Evolutionary conservation across 30 jellyfish, hydroid and myxozoan genomes (phyloP), one percentile per base, ranked within the genome.

Genomic region (Cassiopea andromeda): DNA sequence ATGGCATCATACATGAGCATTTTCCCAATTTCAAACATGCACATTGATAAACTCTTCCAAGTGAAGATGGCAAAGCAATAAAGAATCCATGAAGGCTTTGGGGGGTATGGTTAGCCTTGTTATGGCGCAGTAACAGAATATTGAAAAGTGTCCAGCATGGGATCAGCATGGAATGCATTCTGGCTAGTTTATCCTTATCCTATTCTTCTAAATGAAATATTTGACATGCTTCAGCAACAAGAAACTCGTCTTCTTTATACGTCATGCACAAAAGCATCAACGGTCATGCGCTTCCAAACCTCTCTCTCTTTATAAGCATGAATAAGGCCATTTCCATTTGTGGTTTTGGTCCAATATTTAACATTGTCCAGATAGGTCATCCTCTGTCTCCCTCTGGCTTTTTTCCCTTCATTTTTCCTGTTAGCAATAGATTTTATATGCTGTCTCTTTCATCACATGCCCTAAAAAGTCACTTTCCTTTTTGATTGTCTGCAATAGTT

Each of bases 381-480:
- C 74, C 86, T 84, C 86, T 82, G 90, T 82, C 90, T 64, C 82
- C 81, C 82, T 82, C 72, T 82, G 48, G 83, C 90, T 27, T 70
- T 48, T 84, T 73, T 84, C 12, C 86, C 92, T 49, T 84, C 85
- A 48, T 54, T 84, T 84, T 84, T 84, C 92, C 85, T 49, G 77
- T 58, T 48, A 54, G 90, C 81, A 83, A 81, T 67, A 60, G 92
- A 60, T 84, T 84, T 60, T 84, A 85, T 84, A 84, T 54, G 92
- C 77, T 44, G 72, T 60, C 68, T 70, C 77, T 57, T 81, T 57
- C 81, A 81, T 54, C 64, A 81, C 79, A 76, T 85, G 87, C 78
- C 70, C 87, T 85, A 44, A 85, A 75, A 73, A 75, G 93, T 85
- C 81, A 84, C 54, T 84, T 68, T 84, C 77, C 92, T 84, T 64